Percentiles rank a stretch among this genome's conserved stretches.
phyloP scores from a whole-genome alignment of 2,797 vertebrate genomes.

The Macroramphosus scolopax region DNA sequence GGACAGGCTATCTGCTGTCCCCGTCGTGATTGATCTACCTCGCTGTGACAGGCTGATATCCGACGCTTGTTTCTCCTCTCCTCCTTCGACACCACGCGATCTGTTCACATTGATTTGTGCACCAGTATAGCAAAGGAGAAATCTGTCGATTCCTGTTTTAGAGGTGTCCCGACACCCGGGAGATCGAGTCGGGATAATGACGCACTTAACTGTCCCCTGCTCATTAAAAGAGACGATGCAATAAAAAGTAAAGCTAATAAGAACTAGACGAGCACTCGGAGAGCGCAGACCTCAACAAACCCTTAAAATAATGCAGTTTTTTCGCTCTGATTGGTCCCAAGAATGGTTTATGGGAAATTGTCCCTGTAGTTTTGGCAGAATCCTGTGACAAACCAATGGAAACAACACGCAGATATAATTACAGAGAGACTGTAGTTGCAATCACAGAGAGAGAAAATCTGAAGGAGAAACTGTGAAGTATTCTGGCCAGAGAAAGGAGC shows the following conservation, averaged over 20 bases:
- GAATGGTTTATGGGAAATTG: too few relatives aligned
- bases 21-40: constrained; percentile 66
- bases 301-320: too few relatives aligned
- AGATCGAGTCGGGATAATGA: constrained; percentile 19
- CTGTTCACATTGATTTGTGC: constrained; percentile 62
- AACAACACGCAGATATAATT: constrained; percentile 25
- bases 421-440: constrained; percentile 10
- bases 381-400: constrained; percentile 1
- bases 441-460: constrained; percentile 8
- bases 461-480: constrained; percentile 15
- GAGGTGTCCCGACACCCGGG: constrained; percentile 11
- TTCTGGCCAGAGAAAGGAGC: constrained; percentile 6
- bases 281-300: too few relatives aligned
- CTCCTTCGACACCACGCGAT: constrained; percentile 41
- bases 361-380: too few relatives aligned
- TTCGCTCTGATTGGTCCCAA: too few relatives aligned
- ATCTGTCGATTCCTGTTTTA: constrained; percentile 5
- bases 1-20: constrained; percentile 54
- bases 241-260: too few relatives aligned
- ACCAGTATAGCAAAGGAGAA: constrained; percentile 15
- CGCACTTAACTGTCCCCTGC: constrained; percentile 14
- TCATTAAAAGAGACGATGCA: constrained; percentile 19
- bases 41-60: constrained; percentile 55
- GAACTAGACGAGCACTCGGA: too few relatives aligned
- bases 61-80: constrained; percentile 42